phyloP scores from a whole-genome alignment of 2,797 vertebrate genomes.

The Acomys russatus region DNA sequence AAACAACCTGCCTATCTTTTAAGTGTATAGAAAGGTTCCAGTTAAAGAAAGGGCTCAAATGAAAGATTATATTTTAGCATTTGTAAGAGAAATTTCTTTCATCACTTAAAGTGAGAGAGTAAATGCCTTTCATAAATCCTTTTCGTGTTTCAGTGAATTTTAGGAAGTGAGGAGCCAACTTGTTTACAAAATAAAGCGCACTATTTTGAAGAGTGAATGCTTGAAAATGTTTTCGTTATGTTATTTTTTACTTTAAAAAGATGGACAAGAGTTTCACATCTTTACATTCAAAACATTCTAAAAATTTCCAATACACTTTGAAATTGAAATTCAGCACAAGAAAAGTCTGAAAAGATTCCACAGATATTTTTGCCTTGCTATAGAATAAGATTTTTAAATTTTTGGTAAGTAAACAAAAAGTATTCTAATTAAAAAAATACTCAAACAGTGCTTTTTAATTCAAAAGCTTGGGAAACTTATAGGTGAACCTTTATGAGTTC shows the following conservation, averaged over 20 bases:
- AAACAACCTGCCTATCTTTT: neutral
- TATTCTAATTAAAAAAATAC: neutral
- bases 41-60: neutral
- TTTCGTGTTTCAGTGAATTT: neutral
- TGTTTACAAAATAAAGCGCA: neutral
- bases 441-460: neutral
- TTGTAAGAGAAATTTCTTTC: neutral
- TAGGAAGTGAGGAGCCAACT: neutral
- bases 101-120: too few species aligned
- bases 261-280: neutral
- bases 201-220: slow-evolving; percentile 12
- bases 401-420: neutral
- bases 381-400: neutral
- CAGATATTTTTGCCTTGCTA: neutral
- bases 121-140: neutral
- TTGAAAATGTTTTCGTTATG: neutral
- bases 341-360: neutral
- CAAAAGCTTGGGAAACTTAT: neutral
- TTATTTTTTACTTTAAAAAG: slow-evolving; percentile 16
- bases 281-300: neutral
- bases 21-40: neutral
- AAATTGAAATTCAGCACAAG: slow-evolving; percentile 7
- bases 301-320: neutral
- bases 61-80: neutral
- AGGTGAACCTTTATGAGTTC: neutral